These are phyloP conservation scores for Leptinotarsa texana DNA, from an alignment of 1,140 invertebrate genomes.

Conservation along the genomic window DNA sequence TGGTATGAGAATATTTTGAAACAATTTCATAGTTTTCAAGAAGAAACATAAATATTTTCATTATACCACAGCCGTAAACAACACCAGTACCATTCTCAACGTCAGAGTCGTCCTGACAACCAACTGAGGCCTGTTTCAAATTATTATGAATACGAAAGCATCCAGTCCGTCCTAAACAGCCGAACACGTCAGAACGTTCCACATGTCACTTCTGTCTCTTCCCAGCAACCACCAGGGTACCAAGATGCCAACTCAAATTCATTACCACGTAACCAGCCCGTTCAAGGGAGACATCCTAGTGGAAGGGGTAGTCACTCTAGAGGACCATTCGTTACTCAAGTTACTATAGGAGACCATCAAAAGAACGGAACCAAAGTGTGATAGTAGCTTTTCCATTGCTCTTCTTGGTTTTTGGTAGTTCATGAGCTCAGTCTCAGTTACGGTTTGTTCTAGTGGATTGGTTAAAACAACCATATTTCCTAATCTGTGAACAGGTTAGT, in stretches of 20 bases:
- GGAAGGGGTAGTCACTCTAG: conserved; percentile 41
- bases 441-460: no score
- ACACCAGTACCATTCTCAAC: conserved; percentile 77
- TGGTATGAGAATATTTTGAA: no score
- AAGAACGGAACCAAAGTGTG: conserved; percentile 53
- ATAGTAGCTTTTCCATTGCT: conserved; percentile 10
- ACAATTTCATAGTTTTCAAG: no score
- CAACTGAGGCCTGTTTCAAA: conserved; percentile 73
- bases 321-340: conserved; percentile 64
- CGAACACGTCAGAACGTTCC: conserved; percentile 40
- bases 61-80: conserved; percentile 64
- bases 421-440: no score
- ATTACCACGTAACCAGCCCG: conserved; percentile 41
- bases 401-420: neutral
- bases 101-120: conserved; percentile 67
- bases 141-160: conserved; percentile 82
- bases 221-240: conserved; percentile 35
- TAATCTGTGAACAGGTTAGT: no score
- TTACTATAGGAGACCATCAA: conserved; percentile 57
- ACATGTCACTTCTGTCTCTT: neutral
- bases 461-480: no score
- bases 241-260: conserved; percentile 52
- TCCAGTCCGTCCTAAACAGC: conserved; percentile 62
- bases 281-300: conserved; percentile 23
- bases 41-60: neutral